Evolutionary conservation across 2,113 vertebrate species (phyloP), one percentile per base, ranked within the genome.

Genomic region (Archocentrus centrarchus): DNA sequence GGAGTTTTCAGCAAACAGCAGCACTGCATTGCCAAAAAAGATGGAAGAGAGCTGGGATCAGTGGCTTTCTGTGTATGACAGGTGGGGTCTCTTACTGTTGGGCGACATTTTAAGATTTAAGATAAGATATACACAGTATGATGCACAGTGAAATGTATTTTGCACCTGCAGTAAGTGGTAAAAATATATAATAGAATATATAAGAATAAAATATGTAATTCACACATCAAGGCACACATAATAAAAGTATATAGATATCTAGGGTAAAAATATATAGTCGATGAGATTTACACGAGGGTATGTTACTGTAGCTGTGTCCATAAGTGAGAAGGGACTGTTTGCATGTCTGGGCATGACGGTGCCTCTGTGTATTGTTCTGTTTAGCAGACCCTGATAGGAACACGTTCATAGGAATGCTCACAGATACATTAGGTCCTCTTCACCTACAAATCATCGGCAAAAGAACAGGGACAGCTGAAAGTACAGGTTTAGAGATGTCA

Each of bases 271-370:
- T 37, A 32, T 32, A 32, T 32, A 32, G 6, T 32, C 6, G 32
- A 7, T 37, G 35, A 5, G 35, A 37, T 37, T 37, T 37, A 37
- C 7, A 8, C 7, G 35, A 37, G 7, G 7, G 35, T 37, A 2
- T 37, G 35, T 37, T 37, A 37, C 8, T 37, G 35, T 7, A 37
- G 35, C 35, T 37, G 35, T 37, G 35, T 9, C 35, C 7, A 7
- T 37, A 37, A 37, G 35, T 37, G 35, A 35, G 27, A 61, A 18
- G 7, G 15, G 37, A 5, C 75, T 59, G 17, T 59, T 70, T 5
- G 66, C 2, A 27, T 73, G 66, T 0, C 10, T 50, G 3, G 17
- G 66, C 10, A 4, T 7, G 24, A 32, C 3, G 2, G 30, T 53
- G 10, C 24, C 0, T 27, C 66, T 53, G 24, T 47, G 32, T 70